A percentile compares a stretch with the other conserved stretches of the same genome.
Conservation (phyloP, 1,140 invertebrate species). For the Papilio polytes region DNA sequence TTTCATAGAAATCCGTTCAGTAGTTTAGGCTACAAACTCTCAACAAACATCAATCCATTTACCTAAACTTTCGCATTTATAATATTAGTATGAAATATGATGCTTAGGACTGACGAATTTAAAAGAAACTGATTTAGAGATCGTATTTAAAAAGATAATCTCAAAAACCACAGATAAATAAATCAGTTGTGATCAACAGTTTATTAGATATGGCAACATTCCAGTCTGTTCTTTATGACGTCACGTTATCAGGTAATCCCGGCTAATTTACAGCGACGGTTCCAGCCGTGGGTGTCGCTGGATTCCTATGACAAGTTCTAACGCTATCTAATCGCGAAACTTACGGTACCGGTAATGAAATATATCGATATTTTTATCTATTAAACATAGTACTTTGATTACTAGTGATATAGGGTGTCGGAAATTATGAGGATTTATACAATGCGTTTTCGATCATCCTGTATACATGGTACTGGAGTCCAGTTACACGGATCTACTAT, state of each 20-base stretch:
- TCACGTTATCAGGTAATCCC: slow-evolving; percentile 45
- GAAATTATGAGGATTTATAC: neutral
- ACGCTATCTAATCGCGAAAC: slow-evolving; percentile 51
- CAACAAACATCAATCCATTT: no score
- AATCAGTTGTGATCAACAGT: neutral
- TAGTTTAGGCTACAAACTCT: no score
- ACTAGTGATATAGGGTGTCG: neutral
- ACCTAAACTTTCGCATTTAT: no score
- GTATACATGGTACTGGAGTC: neutral
- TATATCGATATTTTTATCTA: slow-evolving; percentile 43
- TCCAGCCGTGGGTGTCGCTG: slow-evolving; percentile 54
- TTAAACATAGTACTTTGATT: slow-evolving; percentile 12
- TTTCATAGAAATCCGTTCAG: no score
- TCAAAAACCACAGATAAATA: neutral
- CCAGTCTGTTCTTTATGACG: slow-evolving; percentile 41
- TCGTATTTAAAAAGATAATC: neutral
- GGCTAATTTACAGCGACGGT: slow-evolving; percentile 46
- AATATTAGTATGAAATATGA: no score
- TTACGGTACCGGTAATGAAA: slow-evolving; percentile 52
- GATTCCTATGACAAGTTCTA: slow-evolving; percentile 56
- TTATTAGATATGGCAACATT: slow-evolving; percentile 12
- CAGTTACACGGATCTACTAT: no score
- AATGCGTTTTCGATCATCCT: neutral
- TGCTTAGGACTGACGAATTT: neutral
- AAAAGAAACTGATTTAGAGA: no score